Base-by-base conservation (phyloP, 2,888 invertebrate species). In the Galerucella calmariensis region DNA sequence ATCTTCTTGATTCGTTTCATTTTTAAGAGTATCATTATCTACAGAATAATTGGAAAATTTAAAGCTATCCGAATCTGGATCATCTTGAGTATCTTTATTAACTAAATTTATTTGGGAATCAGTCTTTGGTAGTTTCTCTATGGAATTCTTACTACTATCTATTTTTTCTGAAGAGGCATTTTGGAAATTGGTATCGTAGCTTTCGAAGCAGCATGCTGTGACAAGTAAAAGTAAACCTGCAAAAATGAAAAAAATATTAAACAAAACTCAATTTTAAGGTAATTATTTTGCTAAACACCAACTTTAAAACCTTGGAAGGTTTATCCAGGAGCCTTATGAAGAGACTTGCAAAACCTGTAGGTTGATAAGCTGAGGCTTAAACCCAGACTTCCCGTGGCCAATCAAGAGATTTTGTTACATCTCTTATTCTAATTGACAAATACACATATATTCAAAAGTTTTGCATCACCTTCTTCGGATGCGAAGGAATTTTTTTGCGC, bases 91-190 rank as follows among this genome's bases (percentile, higher is more conserved):
- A 76, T 75, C 72, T 63, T 73, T 76, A 53, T 74, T 73, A 63
- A 72, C 75, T 73, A 69, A 67, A 75, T 79, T 78, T 69, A 75
- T 72, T 72, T 74, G 74, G 63, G 74, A 72, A 71, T 84, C 84
- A 84, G 85, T 85, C 84, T 85, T 85, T 84, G 83, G 83, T 81
- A 77, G 62, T 77, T 78, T 79, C 70, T 77, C 77, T 44, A 80
- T 82, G 72, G 78, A 73, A 78, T 82, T 81, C 41, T 75, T 71
- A 70, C 79, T 78, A 63, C 78, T 75, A 73, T 79, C 77, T 69
- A 77, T 69, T 66, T 76, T 77, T 72, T 80, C 80, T 41, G 66
- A 35, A 20, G 79, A 66, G 27, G 65, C 73, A 76, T 77, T 75
- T 74, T 78, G 71, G 44, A 71, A 63, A 56, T 69, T 73, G 59